phyloP scores from a whole-genome alignment of 2,113 vertebrate species.

The Atherinomorus stipes region DNA sequence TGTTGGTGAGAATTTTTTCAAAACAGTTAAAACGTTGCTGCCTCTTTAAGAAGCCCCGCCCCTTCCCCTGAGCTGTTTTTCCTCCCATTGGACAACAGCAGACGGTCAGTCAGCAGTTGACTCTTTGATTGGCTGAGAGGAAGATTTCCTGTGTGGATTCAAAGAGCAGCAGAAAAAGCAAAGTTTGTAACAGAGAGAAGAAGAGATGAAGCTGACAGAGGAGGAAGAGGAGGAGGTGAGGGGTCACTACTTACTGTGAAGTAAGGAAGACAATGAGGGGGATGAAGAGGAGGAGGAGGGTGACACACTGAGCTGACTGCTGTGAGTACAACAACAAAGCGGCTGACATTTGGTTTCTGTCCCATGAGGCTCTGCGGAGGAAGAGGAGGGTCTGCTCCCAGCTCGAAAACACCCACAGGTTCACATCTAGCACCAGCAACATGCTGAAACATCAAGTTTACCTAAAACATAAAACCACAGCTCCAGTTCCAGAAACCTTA shows the following conservation, averaged over 20 bases:
- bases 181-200: constrained; percentile 37
- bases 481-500: no score
- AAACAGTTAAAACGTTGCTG: no score
- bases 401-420: no score
- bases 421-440: no score
- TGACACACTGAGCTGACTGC: not conserved
- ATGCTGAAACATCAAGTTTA: no score
- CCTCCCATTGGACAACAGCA: constrained; percentile 42
- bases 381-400: no score
- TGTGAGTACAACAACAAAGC: constrained; percentile 10
- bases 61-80: not conserved
- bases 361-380: no score
- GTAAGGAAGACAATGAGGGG: not conserved
- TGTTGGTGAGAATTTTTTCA: no score
- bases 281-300: not conserved
- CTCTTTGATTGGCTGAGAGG: constrained; percentile 79
- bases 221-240: not conserved
- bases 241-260: no score
- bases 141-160: constrained; percentile 89
- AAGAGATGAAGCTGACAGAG: no score
- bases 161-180: constrained; percentile 71
- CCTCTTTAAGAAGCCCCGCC: not conserved
- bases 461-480: no score
- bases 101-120: constrained; percentile 32
- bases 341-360: no score